Base-by-base conservation (phyloP, 2,888 invertebrate genomes). In the Netelia virgata region DNA sequence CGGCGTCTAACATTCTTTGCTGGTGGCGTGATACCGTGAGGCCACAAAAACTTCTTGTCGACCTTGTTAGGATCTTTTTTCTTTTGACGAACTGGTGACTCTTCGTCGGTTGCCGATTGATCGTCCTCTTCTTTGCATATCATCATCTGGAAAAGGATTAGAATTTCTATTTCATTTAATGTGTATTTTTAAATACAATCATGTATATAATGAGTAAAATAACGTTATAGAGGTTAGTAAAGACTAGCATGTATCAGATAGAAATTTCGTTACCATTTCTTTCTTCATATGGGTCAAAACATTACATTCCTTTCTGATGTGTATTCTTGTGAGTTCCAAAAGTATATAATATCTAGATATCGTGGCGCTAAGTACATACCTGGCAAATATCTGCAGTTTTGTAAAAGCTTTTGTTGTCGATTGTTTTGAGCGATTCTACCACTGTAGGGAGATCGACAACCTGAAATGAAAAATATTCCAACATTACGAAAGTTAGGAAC, bases 311-410 rank as follows among this genome's bases (percentile, higher is more conserved):
- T 6, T 36, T 36, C 1, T 36, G 6, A 36, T 36, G 6, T 36
- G 36, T 36, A 36, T 6, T 36, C 28, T 55, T 23, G 18, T 23
- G 55, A 14, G 14, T 47, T 47, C 0, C 47, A 47, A 47, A 14
- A 11, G 47, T 47, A 47, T 14, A 11, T 47, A 47, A 47, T 53
- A 14, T 53, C 6, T 53, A n/a, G n/a, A n/a, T n/a, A 53, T 10
- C 1, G 5, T 53, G 53, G 11, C 64, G n/a, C 14, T 3, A 41
- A 41, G 3, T 43, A 83, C 87, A 89, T 91, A 96, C 96, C 95
- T 99, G 99, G 90, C 98, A 98, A 85, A 99, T 96, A 93, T 99
- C 99, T 0, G 99, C 98, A 0, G 99, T 98, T 95, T 99, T 99
- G 92, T 99, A 99, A 90, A 99, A 98, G 90, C 97, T 98, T 94